A percentile compares a stretch with the other conserved stretches of the same genome.
phyloP scores from a whole-genome alignment of 2,888 invertebrate species.

The Nomada hirtipes region DNA sequence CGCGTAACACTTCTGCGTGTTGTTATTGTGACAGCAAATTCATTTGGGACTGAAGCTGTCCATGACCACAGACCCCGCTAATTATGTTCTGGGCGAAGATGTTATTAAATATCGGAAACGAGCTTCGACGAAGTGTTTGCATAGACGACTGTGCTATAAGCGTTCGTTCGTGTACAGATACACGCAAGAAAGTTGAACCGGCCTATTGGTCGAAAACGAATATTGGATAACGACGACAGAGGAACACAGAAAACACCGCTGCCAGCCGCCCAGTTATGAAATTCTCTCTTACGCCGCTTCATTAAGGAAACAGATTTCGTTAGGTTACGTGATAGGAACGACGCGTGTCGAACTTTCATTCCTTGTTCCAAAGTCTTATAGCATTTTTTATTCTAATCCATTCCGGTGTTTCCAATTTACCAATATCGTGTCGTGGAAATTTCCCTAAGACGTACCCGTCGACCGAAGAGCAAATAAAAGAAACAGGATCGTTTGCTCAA shows the following conservation, averaged over 20 bases:
- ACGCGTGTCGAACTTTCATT: conserved; percentile 64
- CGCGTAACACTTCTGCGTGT: conserved; percentile 6
- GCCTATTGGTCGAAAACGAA: conserved; percentile 18
- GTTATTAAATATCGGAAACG: background rate
- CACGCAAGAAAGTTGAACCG: background rate
- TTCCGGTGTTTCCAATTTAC: background rate
- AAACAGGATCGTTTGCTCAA: too few species aligned
- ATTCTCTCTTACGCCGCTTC: conserved; percentile 31
- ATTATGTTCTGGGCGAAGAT: background rate
- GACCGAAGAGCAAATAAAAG: too few species aligned
- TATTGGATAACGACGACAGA: conserved; percentile 45
- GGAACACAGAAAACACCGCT: conserved; percentile 41
- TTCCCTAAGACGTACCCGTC: too few species aligned
- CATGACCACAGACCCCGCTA: background rate
- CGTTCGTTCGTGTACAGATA: background rate
- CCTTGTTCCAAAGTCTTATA: conserved; percentile 12
- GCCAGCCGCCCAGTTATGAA: conserved; percentile 55
- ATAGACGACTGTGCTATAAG: background rate
- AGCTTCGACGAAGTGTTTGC: background rate
- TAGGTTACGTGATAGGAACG: conserved; percentile 60
- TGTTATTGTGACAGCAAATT: background rate
- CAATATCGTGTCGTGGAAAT: background rate
- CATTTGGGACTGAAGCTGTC: background rate
- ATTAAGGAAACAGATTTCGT: conserved; percentile 60
- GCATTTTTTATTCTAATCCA: conserved; percentile 23